Evolutionary conservation across 2,888 invertebrate genomes (phyloP), one percentile per base, ranked within the genome.

Genomic region (Sepiola atlantica): DNA sequence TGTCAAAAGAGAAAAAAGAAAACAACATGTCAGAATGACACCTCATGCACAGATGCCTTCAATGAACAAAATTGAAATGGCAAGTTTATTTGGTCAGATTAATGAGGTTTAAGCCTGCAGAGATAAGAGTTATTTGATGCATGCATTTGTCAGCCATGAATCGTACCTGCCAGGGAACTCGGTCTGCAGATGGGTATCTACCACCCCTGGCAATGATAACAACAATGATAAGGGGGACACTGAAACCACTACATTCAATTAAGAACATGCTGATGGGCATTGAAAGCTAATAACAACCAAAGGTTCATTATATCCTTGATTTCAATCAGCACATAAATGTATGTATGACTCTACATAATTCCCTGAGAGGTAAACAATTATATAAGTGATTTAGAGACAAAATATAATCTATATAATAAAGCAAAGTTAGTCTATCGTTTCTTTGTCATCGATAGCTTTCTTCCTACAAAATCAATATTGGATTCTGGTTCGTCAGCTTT

Each of bases 81-180:
- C 77, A 77, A 77, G 2, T 16, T n/a, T 32, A 45, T 77, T 77
- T n/a, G 32, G 77, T 77, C 77, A 77, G 77, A 77, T 77, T 77
- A 77, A 77, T 77, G n/a, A 77, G 77, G 16, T 77, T 77, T 77
- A n/a, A 77, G 77, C n/a, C 32, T 77, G 77, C 77, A 32, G 16
- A 77, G 77, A 77, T 77, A 77, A 77, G 77, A 77, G 77, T 77
- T 77, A 77, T 77, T 77, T 32, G 77, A 77, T 77, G 77, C 77
- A 77, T 77, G 77, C 77, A 77, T 4, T 77, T 14, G 77, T 77
- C 77, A 77, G 77, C n/a, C 77, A n/a, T 77, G 77, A 77, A 77
- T 77, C 77, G 77, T 77, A 77, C 77, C 77, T 77, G 77, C n/a
- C 77, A 77, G 77, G 77, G 77, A 77, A 77, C 77, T 77, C n/a